Conservation (phyloP, 2,113 vertebrate species). For the Jacana jacana region DNA sequence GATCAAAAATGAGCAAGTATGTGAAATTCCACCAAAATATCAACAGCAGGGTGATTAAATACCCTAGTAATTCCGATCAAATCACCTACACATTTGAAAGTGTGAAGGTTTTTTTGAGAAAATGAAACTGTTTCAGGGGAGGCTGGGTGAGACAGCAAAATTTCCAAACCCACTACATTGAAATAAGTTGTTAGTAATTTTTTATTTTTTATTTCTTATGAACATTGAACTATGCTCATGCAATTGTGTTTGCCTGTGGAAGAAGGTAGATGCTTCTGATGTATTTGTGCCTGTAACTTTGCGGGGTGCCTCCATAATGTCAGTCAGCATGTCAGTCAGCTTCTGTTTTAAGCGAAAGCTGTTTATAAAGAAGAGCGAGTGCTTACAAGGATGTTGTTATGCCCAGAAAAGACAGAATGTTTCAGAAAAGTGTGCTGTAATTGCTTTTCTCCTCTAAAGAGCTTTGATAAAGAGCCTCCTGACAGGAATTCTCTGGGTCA, state of each 20-base stretch:
- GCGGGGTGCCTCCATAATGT: not conserved
- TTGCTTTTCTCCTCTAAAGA: not conserved
- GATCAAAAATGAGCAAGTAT: slow-evolving; percentile 47
- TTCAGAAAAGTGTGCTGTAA: not conserved
- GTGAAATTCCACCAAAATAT: slow-evolving; percentile 64
- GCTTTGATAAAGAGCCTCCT: not conserved
- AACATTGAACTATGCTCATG: not conserved
- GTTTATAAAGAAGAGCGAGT: not conserved
- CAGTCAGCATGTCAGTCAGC: not conserved
- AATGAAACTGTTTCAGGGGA: not conserved
- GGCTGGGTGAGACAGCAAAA: not conserved
- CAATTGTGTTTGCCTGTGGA: not conserved
- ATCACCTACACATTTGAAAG: slow-evolving; percentile 1
- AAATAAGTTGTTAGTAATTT: not conserved
- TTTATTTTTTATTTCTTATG: not conserved
- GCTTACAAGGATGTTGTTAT: not conserved
- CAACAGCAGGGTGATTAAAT: slow-evolving; percentile 23
- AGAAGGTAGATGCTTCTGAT: not conserved
- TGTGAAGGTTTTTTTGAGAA: not conserved
- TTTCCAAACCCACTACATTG: not conserved
- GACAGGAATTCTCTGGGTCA: not conserved
- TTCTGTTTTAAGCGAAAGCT: not conserved
- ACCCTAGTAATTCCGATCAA: not conserved
- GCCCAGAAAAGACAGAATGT: not conserved
- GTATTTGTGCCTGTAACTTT: not conserved